phyloP scores from a whole-genome alignment of 35 echinoderm and acorn worm species.

The Eucidaris tribuloides region DNA sequence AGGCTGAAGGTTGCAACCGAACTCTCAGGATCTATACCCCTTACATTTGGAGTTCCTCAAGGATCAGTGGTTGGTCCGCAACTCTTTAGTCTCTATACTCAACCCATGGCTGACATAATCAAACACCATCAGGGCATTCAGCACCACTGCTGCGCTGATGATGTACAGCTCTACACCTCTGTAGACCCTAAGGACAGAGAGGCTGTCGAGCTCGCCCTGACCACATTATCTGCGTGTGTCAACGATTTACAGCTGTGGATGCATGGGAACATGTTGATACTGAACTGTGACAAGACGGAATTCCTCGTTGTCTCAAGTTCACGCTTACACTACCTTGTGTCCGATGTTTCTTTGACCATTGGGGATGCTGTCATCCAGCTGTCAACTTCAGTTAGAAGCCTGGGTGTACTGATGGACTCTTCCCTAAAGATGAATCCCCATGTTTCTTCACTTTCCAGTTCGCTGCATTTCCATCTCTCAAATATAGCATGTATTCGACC shows the following conservation, averaged over 20 bases:
- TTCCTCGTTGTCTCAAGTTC: not conserved
- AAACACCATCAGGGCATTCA: not conserved
- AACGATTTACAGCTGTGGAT: slow-evolving; percentile 3
- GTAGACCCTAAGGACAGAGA: not conserved
- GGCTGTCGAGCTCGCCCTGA: not conserved
- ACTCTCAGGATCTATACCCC: not conserved
- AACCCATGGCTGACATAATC: not conserved
- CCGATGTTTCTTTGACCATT: not conserved
- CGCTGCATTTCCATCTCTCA: not conserved
- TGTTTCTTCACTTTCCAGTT: not conserved
- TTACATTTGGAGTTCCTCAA: not conserved
- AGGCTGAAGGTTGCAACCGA: not conserved
- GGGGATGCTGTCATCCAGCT: not conserved
- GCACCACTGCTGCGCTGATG: slow-evolving; percentile 13
- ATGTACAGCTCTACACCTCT: slow-evolving; percentile 6
- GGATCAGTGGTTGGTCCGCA: not conserved
- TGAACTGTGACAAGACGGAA: slow-evolving; percentile 11
- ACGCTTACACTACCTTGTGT: not conserved
- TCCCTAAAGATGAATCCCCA: not conserved
- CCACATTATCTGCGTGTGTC: not conserved
- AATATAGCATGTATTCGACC: not conserved
- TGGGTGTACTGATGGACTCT: slow-evolving; percentile 22
- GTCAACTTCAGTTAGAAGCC: not conserved
- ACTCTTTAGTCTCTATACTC: not conserved
- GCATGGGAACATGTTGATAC: not conserved